phyloP scores from a whole-genome alignment of 2,888 invertebrate genomes.

The Agonopterix heracliana region DNA sequence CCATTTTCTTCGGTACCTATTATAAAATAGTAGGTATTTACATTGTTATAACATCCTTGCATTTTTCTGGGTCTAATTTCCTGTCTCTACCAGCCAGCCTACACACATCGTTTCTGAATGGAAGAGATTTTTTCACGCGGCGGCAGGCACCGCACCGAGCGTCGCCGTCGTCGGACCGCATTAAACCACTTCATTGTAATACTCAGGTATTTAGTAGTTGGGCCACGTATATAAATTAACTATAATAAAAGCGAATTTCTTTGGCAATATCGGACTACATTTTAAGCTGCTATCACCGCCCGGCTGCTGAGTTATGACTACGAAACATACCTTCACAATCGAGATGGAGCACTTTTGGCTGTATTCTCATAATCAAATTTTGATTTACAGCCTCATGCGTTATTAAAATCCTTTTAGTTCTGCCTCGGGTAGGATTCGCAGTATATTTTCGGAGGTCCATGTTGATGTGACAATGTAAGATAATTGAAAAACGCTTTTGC shows the following conservation, averaged over 20 bases:
- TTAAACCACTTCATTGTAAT: slow-evolving; percentile 57
- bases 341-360: slow-evolving; percentile 37
- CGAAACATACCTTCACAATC: slow-evolving; percentile 7
- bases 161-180: slow-evolving; percentile 27
- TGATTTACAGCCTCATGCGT: slow-evolving; percentile 56
- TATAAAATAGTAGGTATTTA: no score
- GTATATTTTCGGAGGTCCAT: slow-evolving; percentile 26
- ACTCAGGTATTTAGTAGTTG: slow-evolving; percentile 56
- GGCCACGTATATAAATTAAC: slow-evolving; percentile 47
- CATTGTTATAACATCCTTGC: no score
- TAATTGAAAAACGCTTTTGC: slow-evolving; percentile 32
- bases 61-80: slow-evolving; percentile 3
- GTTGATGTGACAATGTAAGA: slow-evolving; percentile 40
- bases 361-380: slow-evolving; percentile 57
- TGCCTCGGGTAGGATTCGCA: slow-evolving; percentile 19
- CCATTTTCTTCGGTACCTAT: no score
- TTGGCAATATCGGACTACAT: slow-evolving; percentile 41
- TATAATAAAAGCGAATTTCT: slow-evolving; percentile 46
- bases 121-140: slow-evolving; percentile 31
- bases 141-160: slow-evolving; percentile 28
- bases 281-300: slow-evolving; percentile 51
- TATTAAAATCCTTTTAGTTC: slow-evolving; percentile 54
- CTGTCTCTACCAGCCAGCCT: slow-evolving; percentile 23
- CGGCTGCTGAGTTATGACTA: slow-evolving; percentile 41
- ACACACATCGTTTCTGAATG: slow-evolving; percentile 37